Evolutionary conservation across 2,888 invertebrate species (phyloP).

Genomic region (Tenthredo amoena): DNA sequence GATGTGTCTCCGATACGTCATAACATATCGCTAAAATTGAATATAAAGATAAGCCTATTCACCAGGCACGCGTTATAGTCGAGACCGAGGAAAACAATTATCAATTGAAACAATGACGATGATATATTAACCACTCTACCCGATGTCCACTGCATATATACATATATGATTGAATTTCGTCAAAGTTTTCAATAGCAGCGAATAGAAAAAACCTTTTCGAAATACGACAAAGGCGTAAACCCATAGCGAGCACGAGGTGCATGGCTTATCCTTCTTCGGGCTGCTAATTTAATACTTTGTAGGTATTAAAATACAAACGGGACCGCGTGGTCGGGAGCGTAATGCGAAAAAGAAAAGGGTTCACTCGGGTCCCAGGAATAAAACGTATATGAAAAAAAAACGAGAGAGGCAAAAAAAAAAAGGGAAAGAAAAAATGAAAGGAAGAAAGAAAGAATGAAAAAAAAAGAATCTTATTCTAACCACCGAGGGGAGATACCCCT

Average conservation of each 20-base stretch:
- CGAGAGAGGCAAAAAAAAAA: conserved; percentile 52
- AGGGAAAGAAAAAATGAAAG: conserved; percentile 36
- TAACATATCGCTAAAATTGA: conserved; percentile 38
- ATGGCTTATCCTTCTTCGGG: not conserved
- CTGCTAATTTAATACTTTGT: conserved; percentile 44
- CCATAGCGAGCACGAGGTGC: not conserved
- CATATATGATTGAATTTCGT: not conserved
- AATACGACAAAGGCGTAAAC: not conserved
- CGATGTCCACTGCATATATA: not conserved
- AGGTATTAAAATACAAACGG: conserved; percentile 49
- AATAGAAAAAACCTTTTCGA: conserved; percentile 1
- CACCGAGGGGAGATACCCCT: conserved; percentile 45
- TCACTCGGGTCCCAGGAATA: conserved; percentile 65
- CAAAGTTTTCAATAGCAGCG: not conserved
- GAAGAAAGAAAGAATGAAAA: conserved; percentile 46
- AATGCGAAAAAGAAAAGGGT: conserved; percentile 61
- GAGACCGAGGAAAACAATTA: conserved; percentile 5
- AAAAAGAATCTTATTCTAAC: conserved; percentile 41
- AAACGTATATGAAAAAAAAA: conserved; percentile 57
- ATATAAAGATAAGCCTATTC: conserved; percentile 15
- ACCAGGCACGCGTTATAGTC: not conserved
- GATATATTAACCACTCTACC: not conserved
- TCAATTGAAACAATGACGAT: conserved; percentile 14
- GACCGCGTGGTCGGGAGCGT: conserved; percentile 13
- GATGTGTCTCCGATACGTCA: conserved; percentile 24